These are phyloP conservation scores for Xenentodon cancila DNA, from an alignment of 2,797 vertebrate genomes.

Conservation along the genomic window DNA sequence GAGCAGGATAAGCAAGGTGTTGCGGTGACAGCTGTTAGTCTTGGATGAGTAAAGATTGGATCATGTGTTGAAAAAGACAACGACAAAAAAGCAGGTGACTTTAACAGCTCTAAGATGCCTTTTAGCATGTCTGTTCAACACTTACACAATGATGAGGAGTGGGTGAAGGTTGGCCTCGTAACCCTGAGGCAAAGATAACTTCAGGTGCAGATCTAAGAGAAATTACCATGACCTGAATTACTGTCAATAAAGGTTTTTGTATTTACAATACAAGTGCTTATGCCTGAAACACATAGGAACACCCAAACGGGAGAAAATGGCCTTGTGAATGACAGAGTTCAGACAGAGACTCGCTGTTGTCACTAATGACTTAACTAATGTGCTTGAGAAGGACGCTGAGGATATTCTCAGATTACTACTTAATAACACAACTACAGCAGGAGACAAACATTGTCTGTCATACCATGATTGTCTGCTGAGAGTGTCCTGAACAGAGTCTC, in stretches of 20 bases:
- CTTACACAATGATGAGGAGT: slow-evolving; percentile 86
- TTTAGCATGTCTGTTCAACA: slow-evolving; percentile 8
- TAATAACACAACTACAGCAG: not conserved
- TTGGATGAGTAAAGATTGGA: not conserved
- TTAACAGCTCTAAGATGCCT: not conserved
- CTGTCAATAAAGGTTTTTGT: not conserved
- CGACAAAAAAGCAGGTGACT: slow-evolving; percentile 8
- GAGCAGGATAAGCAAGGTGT: slow-evolving; percentile 28
- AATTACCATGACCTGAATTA: slow-evolving; percentile 31
- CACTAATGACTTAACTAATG: slow-evolving; percentile 8
- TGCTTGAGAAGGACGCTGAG: not conserved
- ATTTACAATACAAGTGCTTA: slow-evolving; percentile 27
- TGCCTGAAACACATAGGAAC: slow-evolving; percentile 1
- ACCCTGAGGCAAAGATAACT: slow-evolving; percentile 82
- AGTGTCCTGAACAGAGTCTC: slow-evolving; percentile 78
- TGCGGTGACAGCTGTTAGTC: not conserved
- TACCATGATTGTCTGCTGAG: slow-evolving; percentile 82
- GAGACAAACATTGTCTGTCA: not conserved
- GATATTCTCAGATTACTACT: not conserved
- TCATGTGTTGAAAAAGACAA: not conserved
- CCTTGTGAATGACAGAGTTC: not conserved
- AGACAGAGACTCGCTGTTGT: not conserved
- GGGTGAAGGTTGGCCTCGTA: slow-evolving; percentile 83
- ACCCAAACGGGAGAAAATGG: too few relatives aligned
- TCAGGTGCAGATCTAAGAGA: slow-evolving; percentile 83